Evolutionary conservation across 2,888 invertebrate genomes (phyloP).

Genomic region (Epinotia ramella): DNA sequence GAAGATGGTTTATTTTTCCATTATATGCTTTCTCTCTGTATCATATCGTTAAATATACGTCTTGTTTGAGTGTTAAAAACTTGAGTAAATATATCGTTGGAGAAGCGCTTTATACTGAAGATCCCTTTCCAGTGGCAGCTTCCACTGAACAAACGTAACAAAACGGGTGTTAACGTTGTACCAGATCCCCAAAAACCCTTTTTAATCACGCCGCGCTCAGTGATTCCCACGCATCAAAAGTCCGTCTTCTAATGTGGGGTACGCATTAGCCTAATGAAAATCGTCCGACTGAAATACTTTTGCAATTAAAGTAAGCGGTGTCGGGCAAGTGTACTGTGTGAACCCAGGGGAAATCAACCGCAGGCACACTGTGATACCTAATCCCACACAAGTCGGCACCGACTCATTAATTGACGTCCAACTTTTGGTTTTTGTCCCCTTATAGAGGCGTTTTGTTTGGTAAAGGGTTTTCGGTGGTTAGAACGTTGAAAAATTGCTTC

Average conservation of each 20-base stretch:
- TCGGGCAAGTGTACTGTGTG: conserved; percentile 56
- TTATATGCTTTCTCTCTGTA: too few species aligned
- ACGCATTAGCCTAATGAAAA: conserved; percentile 69
- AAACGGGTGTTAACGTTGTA: conserved; percentile 37
- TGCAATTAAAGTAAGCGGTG: conserved; percentile 69
- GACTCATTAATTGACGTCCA: conserved; percentile 57
- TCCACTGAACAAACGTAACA: conserved; percentile 3
- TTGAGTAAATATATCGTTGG: background rate
- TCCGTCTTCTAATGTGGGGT: conserved; percentile 51
- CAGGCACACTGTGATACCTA: conserved; percentile 56
- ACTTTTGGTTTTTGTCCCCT: conserved; percentile 37
- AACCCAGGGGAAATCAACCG: conserved; percentile 67
- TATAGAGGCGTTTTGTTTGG: conserved; percentile 22
- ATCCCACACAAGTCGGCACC: conserved; percentile 55
- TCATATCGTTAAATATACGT: background rate
- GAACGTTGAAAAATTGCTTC: background rate
- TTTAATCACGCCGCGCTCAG: conserved; percentile 54
- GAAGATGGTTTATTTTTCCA: too few species aligned
- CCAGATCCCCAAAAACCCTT: conserved; percentile 50
- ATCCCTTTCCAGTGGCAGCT: background rate
- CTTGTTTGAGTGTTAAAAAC: background rate
- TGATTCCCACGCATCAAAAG: conserved; percentile 53
- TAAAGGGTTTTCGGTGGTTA: conserved; percentile 8
- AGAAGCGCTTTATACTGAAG: background rate
- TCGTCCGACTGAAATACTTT: conserved; percentile 66